A percentile compares a stretch with the other conserved stretches of the same genome.
These are phyloP conservation scores for Nothobranchius kuhntae DNA, from an alignment of 2,113 vertebrate genomes.

Conservation along the genomic window DNA sequence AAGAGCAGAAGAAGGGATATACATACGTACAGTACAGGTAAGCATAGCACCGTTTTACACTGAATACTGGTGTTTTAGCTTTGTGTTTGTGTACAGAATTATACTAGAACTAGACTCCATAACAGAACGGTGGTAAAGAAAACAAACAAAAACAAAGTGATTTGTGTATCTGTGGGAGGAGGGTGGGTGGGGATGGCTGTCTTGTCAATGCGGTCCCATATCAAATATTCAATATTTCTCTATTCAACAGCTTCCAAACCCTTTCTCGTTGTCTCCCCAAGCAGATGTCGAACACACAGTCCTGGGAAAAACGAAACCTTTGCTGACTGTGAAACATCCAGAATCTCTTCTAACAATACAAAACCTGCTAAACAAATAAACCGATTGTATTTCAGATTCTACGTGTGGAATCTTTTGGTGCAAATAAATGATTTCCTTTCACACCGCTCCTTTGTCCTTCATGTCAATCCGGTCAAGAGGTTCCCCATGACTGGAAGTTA, in stretches of 20 bases:
- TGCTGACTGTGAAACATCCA: constrained; percentile 45
- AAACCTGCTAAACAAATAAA: constrained; percentile 24
- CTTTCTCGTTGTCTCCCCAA: constrained; percentile 1
- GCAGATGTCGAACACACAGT: constrained; percentile 14
- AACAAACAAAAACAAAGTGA: constrained; percentile 30
- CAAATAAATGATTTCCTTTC: constrained; percentile 27
- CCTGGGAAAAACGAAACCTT: constrained; percentile 30
- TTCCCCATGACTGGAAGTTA: constrained; percentile 43
- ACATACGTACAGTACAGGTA: constrained; percentile 74
- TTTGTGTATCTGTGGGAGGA: constrained; percentile 38
- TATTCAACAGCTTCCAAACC: constrained; percentile 27
- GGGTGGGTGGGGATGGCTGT: constrained; percentile 1
- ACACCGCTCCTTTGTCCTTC: constrained; percentile 57
- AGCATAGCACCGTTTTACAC: constrained; percentile 78
- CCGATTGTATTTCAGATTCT: constrained; percentile 28
- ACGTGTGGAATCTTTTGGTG: constrained; percentile 26
- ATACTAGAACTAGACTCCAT: constrained; percentile 49
- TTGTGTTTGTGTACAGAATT: constrained; percentile 66
- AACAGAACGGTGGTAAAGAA: constrained; percentile 52
- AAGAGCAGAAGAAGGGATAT: constrained; percentile 66
- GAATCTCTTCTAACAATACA: constrained; percentile 30
- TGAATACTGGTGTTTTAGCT: constrained; percentile 71
- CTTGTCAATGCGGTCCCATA: constrained; percentile 27
- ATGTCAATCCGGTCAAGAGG: constrained; percentile 45
- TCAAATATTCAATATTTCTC: constrained; percentile 52